A percentile compares a stretch with the other conserved stretches of the same genome.
Conservation (phyloP, 2,113 vertebrate species). For the Callipepla californica region DNA sequence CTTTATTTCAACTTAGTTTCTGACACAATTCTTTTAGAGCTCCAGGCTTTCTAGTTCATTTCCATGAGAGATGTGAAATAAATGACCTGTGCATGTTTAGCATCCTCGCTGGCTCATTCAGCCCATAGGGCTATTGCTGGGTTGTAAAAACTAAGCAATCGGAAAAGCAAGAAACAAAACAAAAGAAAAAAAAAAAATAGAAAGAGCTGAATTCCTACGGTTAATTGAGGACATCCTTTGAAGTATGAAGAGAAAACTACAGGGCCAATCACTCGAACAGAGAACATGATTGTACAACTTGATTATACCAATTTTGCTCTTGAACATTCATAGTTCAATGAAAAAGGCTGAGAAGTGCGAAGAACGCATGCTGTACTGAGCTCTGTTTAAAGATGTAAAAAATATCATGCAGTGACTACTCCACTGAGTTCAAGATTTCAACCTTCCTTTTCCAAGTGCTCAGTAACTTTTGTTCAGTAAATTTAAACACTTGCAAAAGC, state of each 20-base stretch:
- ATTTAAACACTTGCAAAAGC: neutral
- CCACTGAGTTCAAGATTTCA: neutral
- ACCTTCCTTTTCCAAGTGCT: neutral
- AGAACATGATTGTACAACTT: neutral
- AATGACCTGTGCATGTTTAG: neutral
- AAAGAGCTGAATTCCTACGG: neutral
- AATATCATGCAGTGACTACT: neutral
- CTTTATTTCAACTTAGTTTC: neutral
- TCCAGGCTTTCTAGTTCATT: neutral
- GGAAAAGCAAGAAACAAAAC: neutral
- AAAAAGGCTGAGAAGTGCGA: neutral
- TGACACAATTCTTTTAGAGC: neutral
- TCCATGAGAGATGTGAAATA: neutral
- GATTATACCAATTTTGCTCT: neutral
- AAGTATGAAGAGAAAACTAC: neutral
- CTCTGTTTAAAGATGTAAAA: slow-evolving; percentile 7
- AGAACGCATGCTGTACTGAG: neutral
- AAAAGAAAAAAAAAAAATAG: neutral
- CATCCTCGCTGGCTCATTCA: neutral
- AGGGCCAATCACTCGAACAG: neutral
- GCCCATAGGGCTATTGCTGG: neutral
- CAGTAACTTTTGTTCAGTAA: neutral
- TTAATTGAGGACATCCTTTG: neutral
- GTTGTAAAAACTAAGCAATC: neutral
- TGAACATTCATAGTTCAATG: neutral